phyloP scores from a whole-genome alignment of 2,113 vertebrate genomes.

The Actenoides lindsayi region DNA sequence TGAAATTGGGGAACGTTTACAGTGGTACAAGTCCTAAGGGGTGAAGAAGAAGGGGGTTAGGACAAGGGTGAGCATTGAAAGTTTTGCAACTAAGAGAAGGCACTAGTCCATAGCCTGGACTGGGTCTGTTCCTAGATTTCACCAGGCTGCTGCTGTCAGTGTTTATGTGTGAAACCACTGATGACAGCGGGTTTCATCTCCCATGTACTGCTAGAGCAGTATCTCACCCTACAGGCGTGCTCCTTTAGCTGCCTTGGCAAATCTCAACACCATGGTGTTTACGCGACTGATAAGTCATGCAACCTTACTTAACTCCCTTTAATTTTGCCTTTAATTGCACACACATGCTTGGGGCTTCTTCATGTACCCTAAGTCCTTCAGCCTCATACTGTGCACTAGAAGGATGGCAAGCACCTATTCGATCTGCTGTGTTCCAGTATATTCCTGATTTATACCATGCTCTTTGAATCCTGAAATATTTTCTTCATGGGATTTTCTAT shows the following conservation, averaged over 20 bases:
- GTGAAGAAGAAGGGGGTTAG: neutral
- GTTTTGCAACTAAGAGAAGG: neutral
- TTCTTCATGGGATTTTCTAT: neutral
- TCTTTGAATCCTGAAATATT: neutral
- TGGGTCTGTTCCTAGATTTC: neutral
- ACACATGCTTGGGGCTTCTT: neutral
- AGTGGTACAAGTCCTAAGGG: neutral
- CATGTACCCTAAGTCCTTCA: neutral
- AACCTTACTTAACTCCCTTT: slow-evolving; percentile 1
- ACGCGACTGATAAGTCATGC: slow-evolving; percentile 5
- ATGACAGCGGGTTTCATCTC: neutral
- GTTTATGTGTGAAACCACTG: neutral
- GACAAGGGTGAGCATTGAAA: neutral
- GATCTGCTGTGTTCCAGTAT: neutral
- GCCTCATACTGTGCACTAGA: neutral
- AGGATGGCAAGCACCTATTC: neutral
- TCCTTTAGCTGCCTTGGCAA: neutral
- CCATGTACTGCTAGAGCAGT: neutral
- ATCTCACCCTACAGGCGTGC: neutral
- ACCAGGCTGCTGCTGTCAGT: neutral
- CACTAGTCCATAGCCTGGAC: neutral
- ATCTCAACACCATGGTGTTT: neutral
- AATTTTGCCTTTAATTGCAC: slow-evolving; percentile 21
- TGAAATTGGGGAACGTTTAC: neutral
- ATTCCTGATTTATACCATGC: neutral